A percentile compares a stretch with the other conserved stretches of the same genome.
Conservation (phyloP, 2,888 invertebrate genomes). For the Drosophila meridiana region DNA sequence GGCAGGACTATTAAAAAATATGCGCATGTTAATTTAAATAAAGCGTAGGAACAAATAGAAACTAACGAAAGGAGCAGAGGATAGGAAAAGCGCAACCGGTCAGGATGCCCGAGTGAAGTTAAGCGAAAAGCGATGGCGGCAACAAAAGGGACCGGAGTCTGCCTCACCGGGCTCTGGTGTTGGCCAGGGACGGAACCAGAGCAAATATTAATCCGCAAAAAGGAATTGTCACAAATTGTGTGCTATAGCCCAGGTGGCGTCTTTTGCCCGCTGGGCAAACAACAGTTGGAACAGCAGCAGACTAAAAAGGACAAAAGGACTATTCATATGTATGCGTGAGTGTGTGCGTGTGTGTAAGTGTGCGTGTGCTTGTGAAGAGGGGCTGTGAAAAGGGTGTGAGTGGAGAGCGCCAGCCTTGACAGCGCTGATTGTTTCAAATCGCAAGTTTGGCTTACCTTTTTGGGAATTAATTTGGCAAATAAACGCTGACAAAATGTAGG, state of each 20-base stretch:
- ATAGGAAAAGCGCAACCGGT: slow-evolving; percentile 72
- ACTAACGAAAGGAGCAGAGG: slow-evolving; percentile 45
- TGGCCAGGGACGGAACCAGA: slow-evolving; percentile 42
- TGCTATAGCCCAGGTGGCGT: slow-evolving; percentile 52
- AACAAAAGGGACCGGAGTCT: not conserved
- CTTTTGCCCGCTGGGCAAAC: slow-evolving; percentile 67
- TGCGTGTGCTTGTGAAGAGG: not conserved
- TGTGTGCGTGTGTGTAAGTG: not conserved
- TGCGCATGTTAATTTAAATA: slow-evolving; percentile 76
- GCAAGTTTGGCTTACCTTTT: slow-evolving; percentile 81
- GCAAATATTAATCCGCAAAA: slow-evolving; percentile 81
- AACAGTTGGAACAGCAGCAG: slow-evolving; percentile 66
- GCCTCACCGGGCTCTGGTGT: not conserved
- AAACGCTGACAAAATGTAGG: slow-evolving; percentile 77
- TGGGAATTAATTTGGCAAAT: slow-evolving; percentile 81
- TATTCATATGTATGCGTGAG: slow-evolving; percentile 24
- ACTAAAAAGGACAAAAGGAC: slow-evolving; percentile 64
- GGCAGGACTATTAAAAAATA: slow-evolving; percentile 65
- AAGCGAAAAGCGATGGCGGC: slow-evolving; percentile 4
- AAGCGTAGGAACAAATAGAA: slow-evolving; percentile 64
- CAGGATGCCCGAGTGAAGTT: slow-evolving; percentile 40
- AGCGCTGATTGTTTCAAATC: slow-evolving; percentile 80
- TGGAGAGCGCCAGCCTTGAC: slow-evolving; percentile 38
- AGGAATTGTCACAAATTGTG: slow-evolving; percentile 81
- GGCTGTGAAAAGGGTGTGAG: slow-evolving; percentile 5